Evolutionary conservation across 1,140 invertebrate genomes (phyloP), one percentile per base, ranked within the genome.

Genomic region (Steinernema khuongi): DNA sequence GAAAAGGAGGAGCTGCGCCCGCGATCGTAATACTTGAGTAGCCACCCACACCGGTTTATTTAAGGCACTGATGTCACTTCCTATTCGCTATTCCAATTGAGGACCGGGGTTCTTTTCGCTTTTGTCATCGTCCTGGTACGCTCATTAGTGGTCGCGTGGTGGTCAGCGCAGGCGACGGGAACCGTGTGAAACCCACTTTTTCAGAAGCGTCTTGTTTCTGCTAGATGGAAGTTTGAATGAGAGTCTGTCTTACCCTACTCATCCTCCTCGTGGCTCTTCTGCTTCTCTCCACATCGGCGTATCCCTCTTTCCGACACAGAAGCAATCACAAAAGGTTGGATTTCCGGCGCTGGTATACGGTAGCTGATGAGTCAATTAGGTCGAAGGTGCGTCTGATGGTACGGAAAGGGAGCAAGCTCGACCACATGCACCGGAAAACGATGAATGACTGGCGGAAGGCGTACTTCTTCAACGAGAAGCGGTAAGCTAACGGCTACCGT

Each of bases 1-100:
- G n/a, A 60, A 60, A 41, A 60, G 50, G 50, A 60, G 50, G 50
- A 60, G 50, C 4, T n/a, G n/a, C n/a, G n/a, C n/a, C 50, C 4
- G 50, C 7, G 50, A 60, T 60, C 50, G 50, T 60, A 60, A 11
- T 60, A 17, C 50, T 60, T 60, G 50, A 60, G 50, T 60, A 60
- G 50, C 50, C 50, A 60, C 50, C 50, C 50, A 60, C 50, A 60
- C 50, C 50, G 50, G 50, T 60, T 60, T 22, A 60, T 60, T 60
- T 60, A 60, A 60, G 50, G 11, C 50, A n/a, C 50, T 60, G 50
- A 60, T 60, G 50, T 60, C 50, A 60, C 22, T 60, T 60, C 50
- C 50, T 60, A 60, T 60, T 60, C 22, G 11, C 50, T 60, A 60
- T 17, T 60, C 22, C 50, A 60, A 60, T 60, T 22, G 4, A 26